Conservation (phyloP, 2,888 invertebrate species). For the Thyatira batis region DNA sequence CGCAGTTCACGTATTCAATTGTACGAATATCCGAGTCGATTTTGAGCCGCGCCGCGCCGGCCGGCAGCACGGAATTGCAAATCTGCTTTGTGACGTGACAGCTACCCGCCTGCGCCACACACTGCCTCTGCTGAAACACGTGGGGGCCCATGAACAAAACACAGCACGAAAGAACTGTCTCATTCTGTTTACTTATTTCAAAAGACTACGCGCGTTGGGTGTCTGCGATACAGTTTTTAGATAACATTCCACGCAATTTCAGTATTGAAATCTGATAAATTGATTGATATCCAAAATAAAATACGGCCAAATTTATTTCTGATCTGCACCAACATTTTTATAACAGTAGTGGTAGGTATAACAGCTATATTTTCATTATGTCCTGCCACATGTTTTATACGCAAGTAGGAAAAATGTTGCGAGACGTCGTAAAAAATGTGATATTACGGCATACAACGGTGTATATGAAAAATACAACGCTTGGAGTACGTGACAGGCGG, state of each 20-base stretch:
- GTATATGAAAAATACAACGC: conserved; percentile 2
- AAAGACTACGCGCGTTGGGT: too few relatives aligned
- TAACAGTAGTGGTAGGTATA: neutral
- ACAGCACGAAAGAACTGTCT: too few relatives aligned
- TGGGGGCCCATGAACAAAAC: too few relatives aligned
- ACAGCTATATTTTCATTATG: neutral
- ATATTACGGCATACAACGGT: neutral
- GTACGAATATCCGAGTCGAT: conserved; percentile 24
- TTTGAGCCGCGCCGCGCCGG: conserved; percentile 12
- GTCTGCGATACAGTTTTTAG: too few relatives aligned
- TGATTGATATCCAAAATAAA: neutral
- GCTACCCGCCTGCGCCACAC: conserved; percentile 3
- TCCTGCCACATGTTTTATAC: neutral
- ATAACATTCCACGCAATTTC: neutral
- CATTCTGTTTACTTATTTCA: too few relatives aligned
- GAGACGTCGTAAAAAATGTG: conserved; percentile 4
- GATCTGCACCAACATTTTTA: neutral
- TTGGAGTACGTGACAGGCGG: conserved; percentile 6
- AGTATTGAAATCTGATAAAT: neutral
- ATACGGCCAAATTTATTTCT: neutral
- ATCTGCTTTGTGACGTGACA: conserved; percentile 35
- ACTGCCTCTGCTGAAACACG: too few relatives aligned
- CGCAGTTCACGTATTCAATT: conserved; percentile 11
- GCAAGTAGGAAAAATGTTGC: neutral
- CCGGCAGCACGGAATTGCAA: conserved; percentile 22